phyloP scores from a whole-genome alignment of 2,888 invertebrate species.

The Lasioglossum malachurum region DNA sequence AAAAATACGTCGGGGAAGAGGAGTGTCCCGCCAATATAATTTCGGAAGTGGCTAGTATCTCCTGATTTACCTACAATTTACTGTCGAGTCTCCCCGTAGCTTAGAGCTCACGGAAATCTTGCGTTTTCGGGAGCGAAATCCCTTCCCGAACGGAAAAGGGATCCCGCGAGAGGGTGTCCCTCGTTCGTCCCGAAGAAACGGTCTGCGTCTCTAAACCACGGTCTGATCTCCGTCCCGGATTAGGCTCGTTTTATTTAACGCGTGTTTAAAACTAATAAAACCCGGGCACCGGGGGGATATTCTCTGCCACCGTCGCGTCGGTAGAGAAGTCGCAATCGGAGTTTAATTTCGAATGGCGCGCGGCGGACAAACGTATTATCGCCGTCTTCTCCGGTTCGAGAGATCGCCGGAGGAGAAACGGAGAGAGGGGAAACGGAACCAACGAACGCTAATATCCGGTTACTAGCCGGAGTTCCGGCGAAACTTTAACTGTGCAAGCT shows the following conservation, averaged over 20 bases:
- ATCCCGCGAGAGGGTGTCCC: slow-evolving; percentile 47
- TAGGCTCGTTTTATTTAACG: slow-evolving; percentile 84
- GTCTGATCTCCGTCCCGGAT: slow-evolving; percentile 78
- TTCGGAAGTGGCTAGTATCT: slow-evolving; percentile 57
- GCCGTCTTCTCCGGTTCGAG: slow-evolving; percentile 38
- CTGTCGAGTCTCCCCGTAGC: slow-evolving; percentile 39
- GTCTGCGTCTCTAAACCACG: slow-evolving; percentile 75
- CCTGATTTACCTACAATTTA: slow-evolving; percentile 67
- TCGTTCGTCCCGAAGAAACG: slow-evolving; percentile 49
- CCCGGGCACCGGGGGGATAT: slow-evolving; percentile 18
- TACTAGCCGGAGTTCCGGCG: slow-evolving; percentile 62
- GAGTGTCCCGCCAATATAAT: slow-evolving; percentile 42
- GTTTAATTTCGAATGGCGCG: slow-evolving; percentile 64
- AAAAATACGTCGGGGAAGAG: not conserved
- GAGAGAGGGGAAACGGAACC: slow-evolving; percentile 37
- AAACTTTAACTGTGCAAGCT: slow-evolving; percentile 66
- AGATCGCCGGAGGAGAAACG: not conserved
- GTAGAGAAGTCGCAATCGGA: slow-evolving; percentile 76
- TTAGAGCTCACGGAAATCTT: slow-evolving; percentile 53
- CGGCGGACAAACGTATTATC: slow-evolving; percentile 75
- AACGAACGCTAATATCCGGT: slow-evolving; percentile 66
- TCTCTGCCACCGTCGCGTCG: not conserved
- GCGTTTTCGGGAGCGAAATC: slow-evolving; percentile 58
- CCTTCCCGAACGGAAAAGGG: slow-evolving; percentile 46
- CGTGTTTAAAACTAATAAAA: slow-evolving; percentile 85